Percentiles rank a stretch among this genome's conserved stretches.
Evolutionary conservation across 1,140 invertebrate genomes (phyloP).

Genomic region (Helicoverpa zea): DNA sequence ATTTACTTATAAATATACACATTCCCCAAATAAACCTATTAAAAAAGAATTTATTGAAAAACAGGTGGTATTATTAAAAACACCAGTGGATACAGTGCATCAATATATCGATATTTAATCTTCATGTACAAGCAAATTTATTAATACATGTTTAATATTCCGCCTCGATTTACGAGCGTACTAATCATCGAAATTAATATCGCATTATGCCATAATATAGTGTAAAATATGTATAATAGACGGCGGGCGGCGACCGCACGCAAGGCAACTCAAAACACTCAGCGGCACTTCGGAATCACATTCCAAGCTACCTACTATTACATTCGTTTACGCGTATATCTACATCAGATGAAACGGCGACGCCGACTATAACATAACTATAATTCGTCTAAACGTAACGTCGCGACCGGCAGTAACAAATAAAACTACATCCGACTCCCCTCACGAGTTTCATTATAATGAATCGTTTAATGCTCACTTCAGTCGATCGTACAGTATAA

Average conservation of each 20-base stretch:
- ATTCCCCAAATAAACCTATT: constrained; percentile 84
- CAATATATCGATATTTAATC: constrained; percentile 86
- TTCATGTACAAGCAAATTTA: constrained; percentile 86
- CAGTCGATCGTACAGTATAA: constrained; percentile 79
- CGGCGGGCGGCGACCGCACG: constrained; percentile 56
- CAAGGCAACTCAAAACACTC: constrained; percentile 67
- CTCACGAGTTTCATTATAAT: constrained; percentile 71
- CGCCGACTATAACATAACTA: constrained; percentile 67
- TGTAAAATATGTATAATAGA: constrained; percentile 79
- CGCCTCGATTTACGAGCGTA: constrained; percentile 68
- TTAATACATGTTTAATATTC: constrained; percentile 80
- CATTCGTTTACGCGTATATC: constrained; percentile 59
- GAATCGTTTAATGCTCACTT: constrained; percentile 76
- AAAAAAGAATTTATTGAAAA: constrained; percentile 77
- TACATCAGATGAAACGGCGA: constrained; percentile 60
- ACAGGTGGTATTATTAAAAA: constrained; percentile 85
- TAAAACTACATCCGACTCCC: constrained; percentile 73
- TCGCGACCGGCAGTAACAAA: constrained; percentile 67
- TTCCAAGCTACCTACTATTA: constrained; percentile 76
- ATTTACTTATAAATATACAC: constrained; percentile 86
- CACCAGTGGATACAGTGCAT: constrained; percentile 84
- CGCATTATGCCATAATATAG: constrained; percentile 83
- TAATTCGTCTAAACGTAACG: constrained; percentile 67
- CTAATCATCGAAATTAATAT: constrained; percentile 73
- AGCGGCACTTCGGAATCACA: constrained; percentile 76